Evolutionary conservation across 2,113 vertebrate species (phyloP), one percentile per base, ranked within the genome.

Genomic region (Plotosus lineatus): DNA sequence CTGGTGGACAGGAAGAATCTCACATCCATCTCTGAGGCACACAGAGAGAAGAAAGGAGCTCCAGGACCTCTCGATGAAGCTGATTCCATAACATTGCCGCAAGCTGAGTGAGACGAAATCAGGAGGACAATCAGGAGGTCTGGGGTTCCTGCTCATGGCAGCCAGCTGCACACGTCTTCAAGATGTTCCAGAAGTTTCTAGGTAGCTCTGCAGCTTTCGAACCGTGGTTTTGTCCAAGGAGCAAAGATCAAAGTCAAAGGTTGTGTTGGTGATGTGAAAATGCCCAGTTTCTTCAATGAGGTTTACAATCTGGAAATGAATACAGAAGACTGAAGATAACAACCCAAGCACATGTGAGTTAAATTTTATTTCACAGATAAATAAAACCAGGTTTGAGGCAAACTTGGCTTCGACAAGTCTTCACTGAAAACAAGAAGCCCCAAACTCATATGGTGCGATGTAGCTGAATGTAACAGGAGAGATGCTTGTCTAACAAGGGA

Each of bases 191-290:
- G 95, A 96, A 36, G 94, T 95, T 85, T 97, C 97, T 92, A 99
- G 92, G 84, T 98, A 99, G 92, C 97, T 98, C 93, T 98, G 97
- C 82, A 99, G 94, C 90, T 99, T 99, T 84, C 97, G 95, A 9
- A 99, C 96, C 68, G 97, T 98, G 60, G 95, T 96, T 94, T 95
- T 96, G 92, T 99, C 97, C 94, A 99, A 91, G 26, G 97, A 98
- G 91, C 97, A 98, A 88, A 99, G 96, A 91, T 99, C 97, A 93
- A 99, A 99, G 94, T 99, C 97, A 95, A 99, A 99, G 42, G 97
- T 99, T 86, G 97, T 99, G 91, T 98, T 98, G 87, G 97, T 99
- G 91, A 99, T 97, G 92, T 99, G 97, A 92, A 99, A 99, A 89
- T 98, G 97, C 93, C 97, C 97, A 23, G 97, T 99, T 94, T 99